These are phyloP conservation scores for Theodoxus fluviatilis DNA, from an alignment of 2,888 invertebrate genomes.

Conservation along the genomic window DNA sequence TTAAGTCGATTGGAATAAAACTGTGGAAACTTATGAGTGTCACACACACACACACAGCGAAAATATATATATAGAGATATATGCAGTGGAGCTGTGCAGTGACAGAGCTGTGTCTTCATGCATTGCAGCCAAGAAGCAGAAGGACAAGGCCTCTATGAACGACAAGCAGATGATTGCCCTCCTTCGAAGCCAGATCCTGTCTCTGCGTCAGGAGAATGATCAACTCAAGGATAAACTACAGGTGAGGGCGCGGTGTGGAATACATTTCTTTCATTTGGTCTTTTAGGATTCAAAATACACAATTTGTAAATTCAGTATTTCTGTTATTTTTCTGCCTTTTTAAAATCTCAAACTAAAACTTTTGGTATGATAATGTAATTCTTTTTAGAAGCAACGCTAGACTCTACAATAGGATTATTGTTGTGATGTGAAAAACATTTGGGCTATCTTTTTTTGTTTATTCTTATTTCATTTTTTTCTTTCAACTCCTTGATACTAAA, in stretches of 20 bases:
- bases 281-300: background rate
- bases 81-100: too few species aligned
- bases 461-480: too few species aligned
- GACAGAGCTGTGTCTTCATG: background rate
- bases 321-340: too few species aligned
- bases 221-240: slow-evolving; percentile 43
- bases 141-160: slow-evolving; percentile 19
- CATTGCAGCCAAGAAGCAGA: slow-evolving; percentile 32
- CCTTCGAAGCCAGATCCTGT: slow-evolving; percentile 47
- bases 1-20: too few species aligned
- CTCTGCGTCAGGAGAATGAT: slow-evolving; percentile 49
- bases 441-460: too few species aligned
- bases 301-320: background rate
- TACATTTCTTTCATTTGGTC: background rate
- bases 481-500: too few species aligned
- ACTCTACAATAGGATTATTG: slow-evolving; percentile 3
- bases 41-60: too few species aligned
- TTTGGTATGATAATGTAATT: background rate
- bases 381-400: background rate
- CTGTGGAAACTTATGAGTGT: too few species aligned
- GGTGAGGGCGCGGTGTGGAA: slow-evolving; percentile 33
- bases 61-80: too few species aligned
- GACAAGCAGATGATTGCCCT: slow-evolving; percentile 44
- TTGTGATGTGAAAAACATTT: too few species aligned
- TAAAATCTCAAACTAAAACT: background rate